Evolutionary conservation across 1,140 invertebrate species (phyloP).

Genomic region (Aphelenchoides besseyi): DNA sequence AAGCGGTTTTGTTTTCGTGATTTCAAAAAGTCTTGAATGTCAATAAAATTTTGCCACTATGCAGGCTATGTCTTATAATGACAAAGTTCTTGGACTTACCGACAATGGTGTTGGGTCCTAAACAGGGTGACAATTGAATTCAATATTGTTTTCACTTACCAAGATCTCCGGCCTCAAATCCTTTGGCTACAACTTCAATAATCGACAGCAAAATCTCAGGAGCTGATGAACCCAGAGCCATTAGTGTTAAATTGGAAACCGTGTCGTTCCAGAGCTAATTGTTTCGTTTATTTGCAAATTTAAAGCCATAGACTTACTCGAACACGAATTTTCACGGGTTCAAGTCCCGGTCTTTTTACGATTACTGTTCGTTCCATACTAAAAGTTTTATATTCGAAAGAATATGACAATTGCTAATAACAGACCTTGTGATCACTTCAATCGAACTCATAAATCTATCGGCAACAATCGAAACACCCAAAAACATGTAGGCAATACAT

Average conservation of each 20-base stretch:
- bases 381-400: conserved; percentile 22
- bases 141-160: conserved; percentile 65
- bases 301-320: conserved; percentile 7
- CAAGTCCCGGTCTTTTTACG: conserved; percentile 64
- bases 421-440: conserved; percentile 95
- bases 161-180: conserved; percentile 80
- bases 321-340: conserved; percentile 55
- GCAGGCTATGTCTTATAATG: too few relatives aligned
- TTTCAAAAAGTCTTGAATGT: too few relatives aligned
- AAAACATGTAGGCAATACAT: conserved; percentile 84
- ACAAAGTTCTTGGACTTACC: too few relatives aligned
- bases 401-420: conserved; percentile 9
- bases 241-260: conserved; percentile 94
- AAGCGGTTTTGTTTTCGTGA: too few relatives aligned
- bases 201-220: conserved; percentile 95
- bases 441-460: conserved; percentile 98
- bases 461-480: conserved; percentile 95
- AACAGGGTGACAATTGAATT: neutral
- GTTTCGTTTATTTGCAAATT: conserved; percentile 74
- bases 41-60: too few relatives aligned
- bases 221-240: conserved; percentile 97
- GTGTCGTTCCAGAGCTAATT: conserved; percentile 84
- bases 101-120: conserved; percentile 89
- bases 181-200: conserved; percentile 74
- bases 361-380: conserved; percentile 62